Conservation (phyloP, 1,140 invertebrate genomes). For the Stenopsyche tienmushanensis region DNA sequence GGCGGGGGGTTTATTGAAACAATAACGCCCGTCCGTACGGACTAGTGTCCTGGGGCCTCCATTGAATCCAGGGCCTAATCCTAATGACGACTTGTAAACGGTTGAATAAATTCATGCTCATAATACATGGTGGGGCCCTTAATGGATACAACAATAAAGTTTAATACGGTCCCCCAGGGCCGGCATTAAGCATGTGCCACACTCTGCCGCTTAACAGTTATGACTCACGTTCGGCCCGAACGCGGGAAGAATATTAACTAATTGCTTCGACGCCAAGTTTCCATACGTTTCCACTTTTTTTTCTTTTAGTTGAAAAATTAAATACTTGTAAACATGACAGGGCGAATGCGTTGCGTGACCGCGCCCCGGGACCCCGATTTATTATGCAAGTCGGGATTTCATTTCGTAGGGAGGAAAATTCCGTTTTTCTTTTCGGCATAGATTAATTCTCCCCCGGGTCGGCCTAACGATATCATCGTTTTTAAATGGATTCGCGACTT, state of each 20-base stretch:
- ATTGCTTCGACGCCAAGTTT: neutral
- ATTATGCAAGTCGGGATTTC: conserved; percentile 16
- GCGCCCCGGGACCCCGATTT: conserved; percentile 6
- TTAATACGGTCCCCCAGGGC: neutral
- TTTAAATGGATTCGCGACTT: conserved; percentile 15
- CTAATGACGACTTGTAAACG: neutral
- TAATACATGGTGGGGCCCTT: too few species aligned
- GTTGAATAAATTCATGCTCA: neutral
- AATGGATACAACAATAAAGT: neutral
- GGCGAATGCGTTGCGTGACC: conserved; percentile 27
- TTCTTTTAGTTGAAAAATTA: conserved; percentile 21
- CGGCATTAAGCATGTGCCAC: neutral
- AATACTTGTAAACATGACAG: conserved; percentile 34
- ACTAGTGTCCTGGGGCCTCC: too few species aligned
- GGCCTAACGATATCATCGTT: neutral
- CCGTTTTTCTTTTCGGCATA: neutral
- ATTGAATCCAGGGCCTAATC: neutral
- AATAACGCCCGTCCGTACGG: too few species aligned
- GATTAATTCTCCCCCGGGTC: neutral
- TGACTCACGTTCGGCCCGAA: neutral
- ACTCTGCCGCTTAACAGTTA: neutral
- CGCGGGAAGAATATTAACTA: neutral
- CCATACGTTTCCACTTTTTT: neutral
- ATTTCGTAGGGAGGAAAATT: neutral
- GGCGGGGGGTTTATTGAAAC: too few species aligned